Evolutionary conservation across 2,113 vertebrate genomes (phyloP).

Genomic region (Centropus unirufus): DNA sequence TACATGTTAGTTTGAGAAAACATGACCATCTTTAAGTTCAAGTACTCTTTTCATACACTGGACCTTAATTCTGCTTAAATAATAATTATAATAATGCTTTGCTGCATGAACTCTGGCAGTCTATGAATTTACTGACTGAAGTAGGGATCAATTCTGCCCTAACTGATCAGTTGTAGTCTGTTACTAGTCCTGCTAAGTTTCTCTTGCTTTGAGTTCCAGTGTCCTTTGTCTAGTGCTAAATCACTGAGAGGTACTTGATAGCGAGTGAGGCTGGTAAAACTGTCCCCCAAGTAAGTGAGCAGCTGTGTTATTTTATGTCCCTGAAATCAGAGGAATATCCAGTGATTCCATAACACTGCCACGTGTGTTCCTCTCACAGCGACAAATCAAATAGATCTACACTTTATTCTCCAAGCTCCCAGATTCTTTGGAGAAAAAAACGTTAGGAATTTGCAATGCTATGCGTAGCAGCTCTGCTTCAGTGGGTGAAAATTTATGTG

Average conservation of each 20-base stretch:
- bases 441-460: conserved; percentile 52
- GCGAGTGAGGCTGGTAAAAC: not conserved
- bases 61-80: not conserved
- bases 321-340: not conserved
- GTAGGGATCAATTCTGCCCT: not conserved
- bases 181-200: not conserved
- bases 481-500: conserved; percentile 49
- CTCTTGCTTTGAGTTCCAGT: not conserved
- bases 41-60: not conserved
- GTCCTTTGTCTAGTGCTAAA: not conserved
- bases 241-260: not conserved
- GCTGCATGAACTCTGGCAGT: not conserved
- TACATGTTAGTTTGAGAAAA: not conserved
- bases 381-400: not conserved
- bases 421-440: not conserved
- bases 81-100: not conserved
- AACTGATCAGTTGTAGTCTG: not conserved
- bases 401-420: not conserved
- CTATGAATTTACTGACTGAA: not conserved
- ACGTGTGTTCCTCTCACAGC: not conserved
- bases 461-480: conserved; percentile 52
- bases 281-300: not conserved
- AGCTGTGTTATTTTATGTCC: not conserved
- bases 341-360: not conserved
- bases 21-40: not conserved